Percentiles rank a stretch among this genome's conserved stretches.
phyloP scores from a whole-genome alignment of 1,140 invertebrate species.

The Diachasma alloeum region DNA sequence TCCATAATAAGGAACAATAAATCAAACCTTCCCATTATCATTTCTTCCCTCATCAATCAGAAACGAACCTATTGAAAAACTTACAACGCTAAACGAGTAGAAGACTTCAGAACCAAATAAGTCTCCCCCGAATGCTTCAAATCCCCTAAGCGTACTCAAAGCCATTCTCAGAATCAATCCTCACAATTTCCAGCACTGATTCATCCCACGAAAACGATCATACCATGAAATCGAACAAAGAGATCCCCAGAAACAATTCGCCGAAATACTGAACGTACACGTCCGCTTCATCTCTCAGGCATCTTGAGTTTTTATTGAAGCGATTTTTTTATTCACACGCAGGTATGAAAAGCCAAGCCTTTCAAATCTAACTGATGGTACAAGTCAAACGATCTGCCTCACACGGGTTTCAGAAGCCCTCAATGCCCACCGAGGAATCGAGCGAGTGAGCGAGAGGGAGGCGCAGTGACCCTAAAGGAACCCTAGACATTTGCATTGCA shows the following conservation, averaged over 20 bases:
- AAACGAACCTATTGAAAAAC: no score
- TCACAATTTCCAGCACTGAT: background rate
- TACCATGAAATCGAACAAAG: background rate
- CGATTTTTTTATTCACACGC: background rate
- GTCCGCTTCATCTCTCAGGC: background rate
- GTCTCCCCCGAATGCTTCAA: background rate
- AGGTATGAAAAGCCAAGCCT: background rate
- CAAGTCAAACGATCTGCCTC: conserved; percentile 10
- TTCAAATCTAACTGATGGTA: conserved; percentile 10
- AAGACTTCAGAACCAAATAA: background rate
- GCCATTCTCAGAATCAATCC: background rate
- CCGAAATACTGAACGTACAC: background rate
- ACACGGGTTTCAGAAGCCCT: conserved; percentile 27
- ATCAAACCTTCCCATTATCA: no score
- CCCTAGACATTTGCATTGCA: conserved; percentile 21
- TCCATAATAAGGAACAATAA: no score
- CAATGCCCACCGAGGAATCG: background rate
- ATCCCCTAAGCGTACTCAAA: background rate
- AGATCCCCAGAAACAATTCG: background rate
- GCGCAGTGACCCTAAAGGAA: background rate
- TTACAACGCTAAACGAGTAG: no score
- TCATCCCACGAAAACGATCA: background rate
- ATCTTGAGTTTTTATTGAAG: background rate
- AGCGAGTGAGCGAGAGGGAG: background rate
- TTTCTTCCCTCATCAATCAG: no score